Evolutionary conservation across 2,113 vertebrate genomes (phyloP), one percentile per base, ranked within the genome.

Genomic region (Gymnobelideus leadbeateri): DNA sequence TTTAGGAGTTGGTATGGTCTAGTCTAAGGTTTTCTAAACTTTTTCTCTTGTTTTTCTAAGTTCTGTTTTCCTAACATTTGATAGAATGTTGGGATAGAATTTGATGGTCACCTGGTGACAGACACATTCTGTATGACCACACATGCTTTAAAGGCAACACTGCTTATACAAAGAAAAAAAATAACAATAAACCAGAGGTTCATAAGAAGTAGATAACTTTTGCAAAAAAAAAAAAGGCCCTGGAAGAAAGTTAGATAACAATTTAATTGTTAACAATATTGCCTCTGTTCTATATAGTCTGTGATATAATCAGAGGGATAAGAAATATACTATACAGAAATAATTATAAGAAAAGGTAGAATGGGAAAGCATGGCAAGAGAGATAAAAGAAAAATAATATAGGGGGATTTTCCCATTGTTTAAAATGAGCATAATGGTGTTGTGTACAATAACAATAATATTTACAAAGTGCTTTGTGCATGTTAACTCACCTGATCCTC

Each of bases 41-140:
- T 89, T 93, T 90, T 95, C 50, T 52, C 0, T 26, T 92, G 28
- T 95, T 95, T 96, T 89, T 3, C 24, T n/a, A 92, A 43, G 7
- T 26, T 5, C 5, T 23, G 89, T n/a, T 0, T 10, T 68, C 51
- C 31, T 46, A 92, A 89, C 25, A 57, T 43, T 25, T 92, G 52
- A 43, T 43, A 6, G 68, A 91, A 28, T n/a, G 89, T 89, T 77
- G 43, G 92, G 92, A 23, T 57, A 93, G 28, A 31, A 47, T 57
- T 53, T 1, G 0, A 84, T 43, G 12, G 8, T 61, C 8, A 91
- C 47, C 47, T 49, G 16, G 19, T 92, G 91, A 46, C 19, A 77
- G 14, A 93, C 93, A 37, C 92, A 89, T 68, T 96, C 93, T 23
- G 0, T 92, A 19, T 89, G 16, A 77, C 5, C 89, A n/a, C 77